phyloP scores from a whole-genome alignment of 1,140 invertebrate genomes.

The Diabrotica virgifera region DNA sequence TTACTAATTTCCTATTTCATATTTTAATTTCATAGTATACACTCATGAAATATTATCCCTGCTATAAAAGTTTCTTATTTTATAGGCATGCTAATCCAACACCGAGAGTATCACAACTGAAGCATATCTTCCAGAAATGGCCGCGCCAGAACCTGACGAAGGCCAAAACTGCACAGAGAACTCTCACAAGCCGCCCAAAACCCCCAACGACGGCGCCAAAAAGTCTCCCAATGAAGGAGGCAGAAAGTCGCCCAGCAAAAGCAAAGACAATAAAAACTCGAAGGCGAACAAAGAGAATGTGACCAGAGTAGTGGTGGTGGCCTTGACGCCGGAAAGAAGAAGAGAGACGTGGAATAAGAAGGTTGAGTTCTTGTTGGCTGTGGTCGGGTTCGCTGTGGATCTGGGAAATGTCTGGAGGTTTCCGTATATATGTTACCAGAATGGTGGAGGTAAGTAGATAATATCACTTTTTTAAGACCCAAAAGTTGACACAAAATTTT shows the following conservation, averaged over 20 bases:
- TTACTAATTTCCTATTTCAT: no score
- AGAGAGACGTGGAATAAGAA: constrained; percentile 79
- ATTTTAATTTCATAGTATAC: no score
- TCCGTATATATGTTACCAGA: constrained; percentile 78
- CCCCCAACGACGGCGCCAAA: constrained; percentile 27
- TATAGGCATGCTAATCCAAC: constrained; percentile 3
- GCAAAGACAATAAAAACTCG: neutral
- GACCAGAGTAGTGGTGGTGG: constrained; percentile 59
- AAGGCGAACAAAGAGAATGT: constrained; percentile 39
- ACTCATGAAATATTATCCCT: neutral
- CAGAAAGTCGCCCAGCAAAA: constrained; percentile 31
- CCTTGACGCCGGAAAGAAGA: constrained; percentile 58
- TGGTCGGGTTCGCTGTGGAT: constrained; percentile 85
- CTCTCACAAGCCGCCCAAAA: constrained; percentile 27
- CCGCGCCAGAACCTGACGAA: constrained; percentile 28
- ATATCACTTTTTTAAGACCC: no score
- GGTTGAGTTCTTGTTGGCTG: constrained; percentile 82
- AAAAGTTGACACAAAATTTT: no score
- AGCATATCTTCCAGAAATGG: constrained; percentile 21
- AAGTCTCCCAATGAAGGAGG: constrained; percentile 30
- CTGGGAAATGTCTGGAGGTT: constrained; percentile 80
- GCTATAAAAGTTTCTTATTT: no score
- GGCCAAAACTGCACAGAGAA: constrained; percentile 32
- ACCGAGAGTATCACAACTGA: neutral
- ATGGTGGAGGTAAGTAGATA: constrained; percentile 63